phyloP scores from a whole-genome alignment of 2,113 vertebrate species.

The Toxostoma redivivum region DNA sequence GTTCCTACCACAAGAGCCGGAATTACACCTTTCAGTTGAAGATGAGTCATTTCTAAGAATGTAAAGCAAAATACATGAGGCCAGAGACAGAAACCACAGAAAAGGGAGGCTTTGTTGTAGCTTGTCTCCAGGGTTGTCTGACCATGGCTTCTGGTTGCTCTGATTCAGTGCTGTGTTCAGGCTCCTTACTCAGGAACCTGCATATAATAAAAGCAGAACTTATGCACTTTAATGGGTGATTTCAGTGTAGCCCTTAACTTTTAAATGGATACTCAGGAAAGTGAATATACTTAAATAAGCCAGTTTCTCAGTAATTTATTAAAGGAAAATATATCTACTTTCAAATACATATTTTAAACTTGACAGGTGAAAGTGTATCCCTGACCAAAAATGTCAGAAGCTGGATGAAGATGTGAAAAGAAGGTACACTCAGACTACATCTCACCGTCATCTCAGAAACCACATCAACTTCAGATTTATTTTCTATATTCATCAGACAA shows the following conservation, averaged over 20 bases:
- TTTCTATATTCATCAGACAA: neutral
- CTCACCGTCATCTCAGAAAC: neutral
- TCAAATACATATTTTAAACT: neutral
- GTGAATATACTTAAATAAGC: neutral
- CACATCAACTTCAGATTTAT: neutral
- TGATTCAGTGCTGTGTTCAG: neutral
- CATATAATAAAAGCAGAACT: neutral
- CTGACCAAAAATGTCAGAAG: neutral
- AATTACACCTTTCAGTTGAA: neutral
- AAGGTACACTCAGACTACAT: neutral
- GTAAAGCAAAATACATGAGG: neutral
- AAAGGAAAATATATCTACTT: neutral
- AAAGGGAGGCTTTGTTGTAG: neutral
- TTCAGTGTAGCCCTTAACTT: neutral
- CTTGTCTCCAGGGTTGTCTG: neutral
- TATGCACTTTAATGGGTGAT: neutral
- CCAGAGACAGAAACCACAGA: neutral
- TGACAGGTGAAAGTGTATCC: neutral
- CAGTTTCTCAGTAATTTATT: neutral
- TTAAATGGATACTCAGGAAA: conserved; percentile 1
- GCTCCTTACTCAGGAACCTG: neutral
- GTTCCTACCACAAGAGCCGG: neutral
- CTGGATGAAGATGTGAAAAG: neutral
- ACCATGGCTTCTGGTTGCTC: neutral
- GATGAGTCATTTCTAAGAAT: neutral